Evolutionary conservation across 1,140 invertebrate species (phyloP), one percentile per base, ranked within the genome.

Genomic region (Pogonomyrmex californicus): DNA sequence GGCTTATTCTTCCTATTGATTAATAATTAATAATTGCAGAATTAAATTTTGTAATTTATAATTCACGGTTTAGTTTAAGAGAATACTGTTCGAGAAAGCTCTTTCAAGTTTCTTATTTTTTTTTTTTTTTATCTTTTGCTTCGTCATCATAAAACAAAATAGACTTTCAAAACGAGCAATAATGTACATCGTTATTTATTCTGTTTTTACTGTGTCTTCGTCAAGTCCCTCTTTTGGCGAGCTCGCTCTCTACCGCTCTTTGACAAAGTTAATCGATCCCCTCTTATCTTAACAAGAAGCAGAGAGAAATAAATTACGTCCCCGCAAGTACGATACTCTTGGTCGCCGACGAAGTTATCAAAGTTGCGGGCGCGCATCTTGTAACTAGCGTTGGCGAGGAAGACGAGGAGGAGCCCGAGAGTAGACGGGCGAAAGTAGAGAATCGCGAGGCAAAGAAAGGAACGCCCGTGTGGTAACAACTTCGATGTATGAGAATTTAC

Each of bases 301-400:
- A 60, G 54, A 82, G 79, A 82, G 79, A 82, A 82, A 82, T 82
- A 82, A 73, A 82, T 82, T 82, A 82, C 47, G 41, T 56, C 38
- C 17, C 41, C 38, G 54, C 79, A 82, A 60, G 41, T 60, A 60
- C 66, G 79, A 73, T 82, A 71, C 66, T 82, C 66, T 82, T 54
- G 62, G 77, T 73, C 79, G 79, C 1, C 66, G 66, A 82, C 79
- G 5, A 82, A 82, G 79, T 82, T 82, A 82, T 73, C 66, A 82
- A 82, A 82, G 79, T 82, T 82, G 41, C 63, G 77, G 63, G 56
- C 63, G 77, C 66, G 41, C 62, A 71, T 23, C 66, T 82, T 82
- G 66, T n/a, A 71, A 82, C 79, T 60, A 82, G 36, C 65, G 62
- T 41, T 17, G 10, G 51, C 51, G 38, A 49, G 14, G 66, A 73